Evolutionary conservation across 2,113 vertebrate genomes (phyloP).

Genomic region (Scopus umbretta): DNA sequence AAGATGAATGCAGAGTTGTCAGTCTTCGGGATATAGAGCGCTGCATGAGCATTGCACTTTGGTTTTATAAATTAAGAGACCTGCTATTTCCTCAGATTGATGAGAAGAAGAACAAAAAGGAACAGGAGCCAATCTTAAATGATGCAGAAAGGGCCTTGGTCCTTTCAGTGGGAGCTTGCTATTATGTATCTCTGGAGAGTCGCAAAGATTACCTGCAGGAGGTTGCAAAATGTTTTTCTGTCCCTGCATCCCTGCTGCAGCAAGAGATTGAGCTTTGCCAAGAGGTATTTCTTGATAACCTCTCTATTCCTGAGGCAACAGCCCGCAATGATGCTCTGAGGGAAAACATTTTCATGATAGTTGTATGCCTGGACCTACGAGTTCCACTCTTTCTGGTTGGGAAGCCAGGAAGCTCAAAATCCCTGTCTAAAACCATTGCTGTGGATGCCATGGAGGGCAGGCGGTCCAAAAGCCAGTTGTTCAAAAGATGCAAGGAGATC

Average conservation of each 20-base stretch:
- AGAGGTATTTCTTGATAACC: slow-evolving; percentile 68
- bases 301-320: slow-evolving; percentile 64
- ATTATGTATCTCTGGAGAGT: slow-evolving; percentile 72
- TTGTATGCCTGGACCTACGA: slow-evolving; percentile 76
- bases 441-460: slow-evolving; percentile 76
- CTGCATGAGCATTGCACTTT: slow-evolving; percentile 72
- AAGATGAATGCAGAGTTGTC: slow-evolving; percentile 78
- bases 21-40: slow-evolving; percentile 79
- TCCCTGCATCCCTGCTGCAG: slow-evolving; percentile 17
- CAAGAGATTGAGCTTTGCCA: slow-evolving; percentile 68
- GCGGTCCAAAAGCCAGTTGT: slow-evolving; percentile 61
- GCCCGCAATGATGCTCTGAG: slow-evolving; percentile 76
- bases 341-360: slow-evolving; percentile 81
- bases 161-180: slow-evolving; percentile 75
- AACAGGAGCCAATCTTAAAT: background rate
- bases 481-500: slow-evolving; percentile 73
- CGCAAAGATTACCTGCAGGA: slow-evolving; percentile 61
- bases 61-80: slow-evolving; percentile 70
- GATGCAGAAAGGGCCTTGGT: slow-evolving; percentile 65
- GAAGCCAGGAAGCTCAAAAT: slow-evolving; percentile 81
- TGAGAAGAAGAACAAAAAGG: background rate
- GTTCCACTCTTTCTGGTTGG: slow-evolving; percentile 80
- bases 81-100: background rate
- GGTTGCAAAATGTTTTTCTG: slow-evolving; percentile 59
- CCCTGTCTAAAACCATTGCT: slow-evolving; percentile 78